A percentile compares a stretch with the other conserved stretches of the same genome.
phyloP scores from a whole-genome alignment of 2,888 invertebrate genomes.

The Ephialtes manifestator region DNA sequence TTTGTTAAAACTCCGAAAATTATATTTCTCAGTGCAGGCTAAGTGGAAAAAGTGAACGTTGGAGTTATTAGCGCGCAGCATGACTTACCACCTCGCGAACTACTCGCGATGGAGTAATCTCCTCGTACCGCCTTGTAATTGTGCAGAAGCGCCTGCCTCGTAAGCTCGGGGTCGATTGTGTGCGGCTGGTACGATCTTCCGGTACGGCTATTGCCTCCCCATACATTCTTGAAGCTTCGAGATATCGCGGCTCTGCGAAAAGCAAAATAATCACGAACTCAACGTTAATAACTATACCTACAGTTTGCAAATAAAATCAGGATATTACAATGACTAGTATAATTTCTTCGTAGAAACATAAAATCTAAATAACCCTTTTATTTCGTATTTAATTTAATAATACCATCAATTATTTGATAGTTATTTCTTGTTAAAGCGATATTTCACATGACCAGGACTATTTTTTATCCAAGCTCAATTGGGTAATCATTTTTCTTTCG shows the following conservation, averaged over 20 bases:
- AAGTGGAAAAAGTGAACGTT: neutral
- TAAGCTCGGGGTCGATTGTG: conserved; percentile 91
- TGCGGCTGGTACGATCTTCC: conserved; percentile 88
- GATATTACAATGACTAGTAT: neutral
- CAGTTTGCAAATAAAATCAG: conserved; percentile 1
- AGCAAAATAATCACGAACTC: conserved; percentile 73
- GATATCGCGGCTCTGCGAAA: conserved; percentile 91
- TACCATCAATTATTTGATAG: too few relatives aligned
- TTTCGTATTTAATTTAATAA: too few relatives aligned
- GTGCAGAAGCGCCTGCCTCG: conserved; percentile 90
- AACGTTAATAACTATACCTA: conserved; percentile 7
- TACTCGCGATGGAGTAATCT: conserved; percentile 85
- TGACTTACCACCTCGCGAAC: conserved; percentile 81
- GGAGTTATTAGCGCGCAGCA: neutral
- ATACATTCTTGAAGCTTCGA: conserved; percentile 90
- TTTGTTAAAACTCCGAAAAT: neutral
- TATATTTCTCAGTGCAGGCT: neutral
- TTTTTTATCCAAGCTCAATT: too few relatives aligned
- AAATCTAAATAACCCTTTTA: too few relatives aligned
- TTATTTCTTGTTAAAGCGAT: too few relatives aligned
- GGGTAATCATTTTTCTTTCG: too few relatives aligned
- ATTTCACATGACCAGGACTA: too few relatives aligned
- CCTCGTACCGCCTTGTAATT: conserved; percentile 88
- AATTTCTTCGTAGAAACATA: neutral
- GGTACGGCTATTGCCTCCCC: conserved; percentile 90